Base-by-base conservation (phyloP, 2,888 invertebrate species). In the Colletes collaris region DNA sequence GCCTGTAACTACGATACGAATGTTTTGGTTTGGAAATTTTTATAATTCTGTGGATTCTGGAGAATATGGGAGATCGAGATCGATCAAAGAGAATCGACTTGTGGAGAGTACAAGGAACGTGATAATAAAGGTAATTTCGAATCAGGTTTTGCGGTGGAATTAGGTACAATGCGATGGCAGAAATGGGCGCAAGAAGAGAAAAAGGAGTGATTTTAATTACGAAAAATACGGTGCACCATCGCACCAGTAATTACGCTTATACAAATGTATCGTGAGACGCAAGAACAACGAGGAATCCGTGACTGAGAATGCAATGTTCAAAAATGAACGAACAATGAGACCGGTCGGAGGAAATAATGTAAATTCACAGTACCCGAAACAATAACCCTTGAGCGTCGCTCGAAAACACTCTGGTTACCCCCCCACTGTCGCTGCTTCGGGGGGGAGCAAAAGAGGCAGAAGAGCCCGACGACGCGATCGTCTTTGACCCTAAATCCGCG, bases 331-430 rank as follows among this genome's bases (percentile, higher is more conserved):
- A 82, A 81, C 85, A 83, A 85, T 82, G 82, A 68, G 69, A 77
- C 78, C 79, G 79, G 80, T 76, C 79, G 81, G 74, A 85, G 85
- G 79, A 86, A 85, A 85, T 86, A 85, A 85, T 85, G 86, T 80
- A 86, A 86, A 86, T 85, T 84, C 85, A 79, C 76, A 66, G 84
- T 86, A 81, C 85, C 86, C 79, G 85, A 86, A 86, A 86, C 86
- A 86, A 84, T 86, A 86, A 86, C 86, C 83, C 86, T 86, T 82
- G 83, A 86, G 75, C 83, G 82, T 81, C 84, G 79, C 83, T 82
- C 82, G 85, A 84, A 86, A 82, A 86, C 82, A 81, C 84, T 84
- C 86, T 62, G 76, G 79, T 69, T 79, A 75, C 74, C 85, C 85
- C 78, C 74, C 16, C 16, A 16, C 16, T 59, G 67, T 67, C 74